Base-by-base conservation (phyloP, 2,888 invertebrate species). In the Papilio demoleus region DNA sequence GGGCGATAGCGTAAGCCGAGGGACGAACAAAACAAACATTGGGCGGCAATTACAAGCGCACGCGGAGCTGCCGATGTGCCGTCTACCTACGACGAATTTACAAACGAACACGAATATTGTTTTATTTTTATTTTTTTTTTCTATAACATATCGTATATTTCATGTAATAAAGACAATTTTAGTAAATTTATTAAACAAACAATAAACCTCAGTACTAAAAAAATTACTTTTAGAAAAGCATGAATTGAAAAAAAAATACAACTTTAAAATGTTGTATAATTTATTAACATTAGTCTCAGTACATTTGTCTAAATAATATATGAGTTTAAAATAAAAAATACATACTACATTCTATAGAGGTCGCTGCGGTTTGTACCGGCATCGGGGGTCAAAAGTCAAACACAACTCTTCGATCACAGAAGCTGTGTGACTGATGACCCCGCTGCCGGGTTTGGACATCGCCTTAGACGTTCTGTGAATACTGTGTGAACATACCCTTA, bases 31-130 rank as follows among this genome's bases (percentile, higher is more conserved):
- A 88, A 88, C 85, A 87, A 88, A 87, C 85, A 87, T 78, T 83
- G 85, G 83, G 85, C 84, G 85, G 84, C 85, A 86, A 87, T 87
- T 85, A 87, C 87, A 84, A 80, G 83, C 84, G 84, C 86, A 84
- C 77, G 87, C 83, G 81, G 85, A 78, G 79, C 76, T 80, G 82
- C 82, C 82, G 77, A 73, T 72, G 79, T 76, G 78, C 84, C 72
- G 82, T 38, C 74, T 79, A 62, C 74, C 74, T 79, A 71, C 74
- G 80, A 70, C 83, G 84, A 85, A 83, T 78, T 31, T 31, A 56
- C 58, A 67, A n/a, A 36, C 12, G n/a, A 62, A 62, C 45, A 53
- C 22, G 38, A 45, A 50, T 68, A 27, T 17, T 60, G 31, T 68
- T 58, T 36, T 22, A 56, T 59, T 22, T 61, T 8, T 61, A 6